These are phyloP conservation scores for Formica aserva DNA, from an alignment of 2,888 invertebrate species.

Conservation along the genomic window DNA sequence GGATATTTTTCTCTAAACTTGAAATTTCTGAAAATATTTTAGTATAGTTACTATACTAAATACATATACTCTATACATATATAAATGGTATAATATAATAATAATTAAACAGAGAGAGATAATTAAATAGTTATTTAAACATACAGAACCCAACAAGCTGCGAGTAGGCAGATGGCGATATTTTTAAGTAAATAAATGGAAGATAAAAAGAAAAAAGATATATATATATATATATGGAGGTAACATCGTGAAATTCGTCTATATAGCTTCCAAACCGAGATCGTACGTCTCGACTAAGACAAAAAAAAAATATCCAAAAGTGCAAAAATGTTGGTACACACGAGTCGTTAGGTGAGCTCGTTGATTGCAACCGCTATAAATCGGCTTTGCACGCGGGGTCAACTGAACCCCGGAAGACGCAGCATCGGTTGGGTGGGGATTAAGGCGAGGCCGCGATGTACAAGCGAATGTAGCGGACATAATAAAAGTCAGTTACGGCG, in stretches of 20 bases:
- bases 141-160: neutral
- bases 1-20: neutral
- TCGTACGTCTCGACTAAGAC: neutral
- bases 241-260: constrained; percentile 34
- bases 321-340: constrained; percentile 17
- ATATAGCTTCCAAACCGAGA: neutral
- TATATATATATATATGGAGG: constrained; percentile 12
- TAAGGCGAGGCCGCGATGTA: constrained; percentile 70
- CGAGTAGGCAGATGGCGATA: neutral
- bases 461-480: constrained; percentile 65
- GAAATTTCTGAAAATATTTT: neutral
- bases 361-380: constrained; percentile 54
- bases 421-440: constrained; percentile 58
- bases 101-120: neutral
- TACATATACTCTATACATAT: no score
- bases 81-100: neutral
- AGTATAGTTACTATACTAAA: no score
- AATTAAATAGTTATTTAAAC: neutral
- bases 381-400: constrained; percentile 66
- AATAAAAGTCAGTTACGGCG: constrained; percentile 67
- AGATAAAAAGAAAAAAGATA: constrained; percentile 30
- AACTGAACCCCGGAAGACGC: constrained; percentile 68
- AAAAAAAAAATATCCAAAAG: neutral
- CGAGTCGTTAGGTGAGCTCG: constrained; percentile 21
- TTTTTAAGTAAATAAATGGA: constrained; percentile 28